phyloP scores from a whole-genome alignment of 2,113 vertebrate genomes.

The Istiophorus platypterus region DNA sequence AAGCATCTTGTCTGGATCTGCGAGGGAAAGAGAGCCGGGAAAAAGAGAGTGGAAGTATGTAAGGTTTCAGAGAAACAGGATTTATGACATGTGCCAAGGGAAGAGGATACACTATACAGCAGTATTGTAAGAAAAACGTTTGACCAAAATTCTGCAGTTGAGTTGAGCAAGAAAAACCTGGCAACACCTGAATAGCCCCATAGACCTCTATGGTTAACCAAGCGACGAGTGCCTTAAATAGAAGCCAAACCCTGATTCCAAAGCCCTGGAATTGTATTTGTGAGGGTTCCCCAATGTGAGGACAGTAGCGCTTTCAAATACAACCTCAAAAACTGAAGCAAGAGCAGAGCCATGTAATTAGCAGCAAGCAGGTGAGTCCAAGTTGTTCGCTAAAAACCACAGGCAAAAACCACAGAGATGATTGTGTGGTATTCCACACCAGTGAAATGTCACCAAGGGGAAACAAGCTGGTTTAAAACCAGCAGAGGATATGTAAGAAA shows the following conservation, averaged over 20 bases:
- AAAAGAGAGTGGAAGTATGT: background rate
- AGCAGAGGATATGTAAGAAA: conserved; percentile 13
- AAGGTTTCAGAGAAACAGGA: background rate
- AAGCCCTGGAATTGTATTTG: conserved; percentile 40
- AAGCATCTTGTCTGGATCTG: conserved; percentile 21
- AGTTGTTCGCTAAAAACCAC: conserved; percentile 31
- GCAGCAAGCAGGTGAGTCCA: conserved; percentile 69
- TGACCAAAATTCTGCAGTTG: conserved; percentile 5
- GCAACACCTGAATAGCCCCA: conserved; percentile 67
- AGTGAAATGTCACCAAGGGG: conserved; percentile 27
- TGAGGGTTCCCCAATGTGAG: conserved; percentile 48
- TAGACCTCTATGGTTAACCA: conserved; percentile 61
- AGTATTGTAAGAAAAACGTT: conserved; percentile 9
- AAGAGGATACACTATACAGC: background rate
- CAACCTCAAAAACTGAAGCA: conserved; percentile 47
- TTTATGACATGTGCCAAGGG: background rate
- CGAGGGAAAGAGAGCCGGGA: background rate
- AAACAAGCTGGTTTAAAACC: conserved; percentile 20
- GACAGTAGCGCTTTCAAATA: conserved; percentile 59
- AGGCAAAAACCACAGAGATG: conserved; percentile 63
- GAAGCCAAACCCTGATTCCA: conserved; percentile 56
- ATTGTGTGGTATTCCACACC: conserved; percentile 53
- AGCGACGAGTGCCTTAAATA: conserved; percentile 7
- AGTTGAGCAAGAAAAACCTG: conserved; percentile 51
- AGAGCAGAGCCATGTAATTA: conserved; percentile 62